These are phyloP conservation scores for Archilochus colubris DNA, from an alignment of 2,113 vertebrate species.

Conservation along the genomic window DNA sequence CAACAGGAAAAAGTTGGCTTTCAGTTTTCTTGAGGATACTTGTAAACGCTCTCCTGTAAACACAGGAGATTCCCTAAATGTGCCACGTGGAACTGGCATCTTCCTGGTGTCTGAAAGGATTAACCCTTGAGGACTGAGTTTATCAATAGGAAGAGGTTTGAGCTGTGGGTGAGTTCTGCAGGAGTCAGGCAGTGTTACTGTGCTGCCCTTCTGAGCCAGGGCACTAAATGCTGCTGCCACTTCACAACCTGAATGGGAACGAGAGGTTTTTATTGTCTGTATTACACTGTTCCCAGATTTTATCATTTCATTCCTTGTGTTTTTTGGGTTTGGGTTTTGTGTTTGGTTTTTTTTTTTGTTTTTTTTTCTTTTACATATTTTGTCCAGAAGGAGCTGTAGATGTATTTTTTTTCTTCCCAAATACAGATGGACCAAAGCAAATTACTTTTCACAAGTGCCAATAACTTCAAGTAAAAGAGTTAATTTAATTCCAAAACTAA, in stretches of 20 bases:
- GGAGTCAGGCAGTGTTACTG: accelerated
- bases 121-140: background rate
- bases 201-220: background rate
- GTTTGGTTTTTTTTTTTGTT: background rate
- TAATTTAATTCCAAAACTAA: background rate
- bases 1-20: background rate
- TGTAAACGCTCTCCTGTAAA: background rate
- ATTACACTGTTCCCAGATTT: background rate
- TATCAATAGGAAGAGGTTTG: background rate
- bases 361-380: background rate
- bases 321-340: background rate
- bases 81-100: background rate
- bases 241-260: background rate
- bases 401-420: background rate
- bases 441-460: background rate
- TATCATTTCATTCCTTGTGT: background rate
- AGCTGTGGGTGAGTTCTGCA: background rate
- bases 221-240: background rate
- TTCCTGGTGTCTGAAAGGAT: background rate
- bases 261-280: background rate
- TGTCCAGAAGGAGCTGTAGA: background rate
- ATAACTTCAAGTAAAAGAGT: background rate
- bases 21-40: background rate
- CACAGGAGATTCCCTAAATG: background rate
- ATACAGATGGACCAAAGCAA: background rate